These are phyloP conservation scores for Pseudomyrmex dendroicus DNA, from an alignment of 1,140 invertebrate genomes.

Conservation along the genomic window DNA sequence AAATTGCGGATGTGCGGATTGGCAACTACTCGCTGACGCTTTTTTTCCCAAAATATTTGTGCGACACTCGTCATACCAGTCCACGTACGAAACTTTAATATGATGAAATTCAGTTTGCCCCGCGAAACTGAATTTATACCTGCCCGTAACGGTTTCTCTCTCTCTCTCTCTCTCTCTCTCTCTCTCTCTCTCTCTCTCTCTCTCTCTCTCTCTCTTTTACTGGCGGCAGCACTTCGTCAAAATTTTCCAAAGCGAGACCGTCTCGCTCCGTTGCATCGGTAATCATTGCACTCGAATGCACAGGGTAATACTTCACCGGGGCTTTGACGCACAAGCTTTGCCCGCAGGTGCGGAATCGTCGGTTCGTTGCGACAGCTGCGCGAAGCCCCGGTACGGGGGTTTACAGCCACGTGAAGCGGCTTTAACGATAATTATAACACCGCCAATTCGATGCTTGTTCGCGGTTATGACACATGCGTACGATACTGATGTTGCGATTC, in stretches of 20 bases:
- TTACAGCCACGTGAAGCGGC: slow-evolving; percentile 64
- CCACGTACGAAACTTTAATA: slow-evolving; percentile 51
- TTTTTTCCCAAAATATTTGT: slow-evolving; percentile 44
- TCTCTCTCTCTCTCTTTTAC: slow-evolving; percentile 31
- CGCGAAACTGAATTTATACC: slow-evolving; percentile 56
- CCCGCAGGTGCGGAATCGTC: slow-evolving; percentile 62
- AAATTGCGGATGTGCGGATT: slow-evolving; percentile 16
- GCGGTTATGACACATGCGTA: slow-evolving; percentile 26
- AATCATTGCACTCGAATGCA: slow-evolving; percentile 49
- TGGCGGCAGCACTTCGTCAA: slow-evolving; percentile 45
- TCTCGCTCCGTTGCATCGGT: slow-evolving; percentile 50
- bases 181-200: slow-evolving; percentile 7
- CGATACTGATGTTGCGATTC: slow-evolving; percentile 8
- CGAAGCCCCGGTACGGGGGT: slow-evolving; percentile 53
- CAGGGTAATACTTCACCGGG: slow-evolving; percentile 59
- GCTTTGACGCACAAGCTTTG: slow-evolving; percentile 50
- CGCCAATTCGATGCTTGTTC: slow-evolving; percentile 57
- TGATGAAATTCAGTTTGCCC: slow-evolving; percentile 51
- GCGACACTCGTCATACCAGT: slow-evolving; percentile 26
- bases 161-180: not conserved
- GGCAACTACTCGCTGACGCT: slow-evolving; percentile 2
- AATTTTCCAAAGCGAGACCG: slow-evolving; percentile 54
- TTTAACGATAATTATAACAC: slow-evolving; percentile 70
- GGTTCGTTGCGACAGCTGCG: slow-evolving; percentile 66
- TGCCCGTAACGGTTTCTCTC: slow-evolving; percentile 44